phyloP scores from a whole-genome alignment of 2,888 invertebrate genomes.

The Tipula confusa region DNA sequence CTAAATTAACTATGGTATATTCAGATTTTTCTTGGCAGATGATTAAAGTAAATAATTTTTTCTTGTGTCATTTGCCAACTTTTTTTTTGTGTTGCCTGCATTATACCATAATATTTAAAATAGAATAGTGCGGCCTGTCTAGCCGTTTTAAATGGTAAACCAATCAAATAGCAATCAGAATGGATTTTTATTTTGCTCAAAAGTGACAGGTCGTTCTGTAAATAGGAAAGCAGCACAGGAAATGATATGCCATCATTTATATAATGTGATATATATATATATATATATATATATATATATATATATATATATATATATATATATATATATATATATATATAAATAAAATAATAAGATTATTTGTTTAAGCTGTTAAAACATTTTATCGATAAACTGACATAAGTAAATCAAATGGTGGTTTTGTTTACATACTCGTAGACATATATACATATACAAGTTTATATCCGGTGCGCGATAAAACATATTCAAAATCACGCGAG shows the following conservation, averaged over 20 bases:
- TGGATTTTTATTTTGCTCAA: not conserved
- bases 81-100: not conserved
- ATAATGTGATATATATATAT: too few relatives aligned
- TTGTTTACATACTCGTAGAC: not conserved
- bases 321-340: not conserved
- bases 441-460: not conserved
- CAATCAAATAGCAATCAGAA: not conserved
- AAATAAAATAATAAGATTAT: not conserved
- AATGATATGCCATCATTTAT: not conserved
- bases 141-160: not conserved
- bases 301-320: too few relatives aligned
- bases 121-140: not conserved
- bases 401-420: not conserved
- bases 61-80: not conserved
- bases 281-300: too few relatives aligned
- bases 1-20: not conserved
- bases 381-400: not conserved
- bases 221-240: not conserved
- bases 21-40: not conserved
- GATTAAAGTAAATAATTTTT: not conserved
- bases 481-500: conserved; percentile 5
- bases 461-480: not conserved
- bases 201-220: not conserved
- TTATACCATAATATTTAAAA: not conserved
- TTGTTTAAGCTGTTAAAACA: not conserved